Evolutionary conservation across 2,888 invertebrate genomes (phyloP).

Genomic region (Aethes cnicana): DNA sequence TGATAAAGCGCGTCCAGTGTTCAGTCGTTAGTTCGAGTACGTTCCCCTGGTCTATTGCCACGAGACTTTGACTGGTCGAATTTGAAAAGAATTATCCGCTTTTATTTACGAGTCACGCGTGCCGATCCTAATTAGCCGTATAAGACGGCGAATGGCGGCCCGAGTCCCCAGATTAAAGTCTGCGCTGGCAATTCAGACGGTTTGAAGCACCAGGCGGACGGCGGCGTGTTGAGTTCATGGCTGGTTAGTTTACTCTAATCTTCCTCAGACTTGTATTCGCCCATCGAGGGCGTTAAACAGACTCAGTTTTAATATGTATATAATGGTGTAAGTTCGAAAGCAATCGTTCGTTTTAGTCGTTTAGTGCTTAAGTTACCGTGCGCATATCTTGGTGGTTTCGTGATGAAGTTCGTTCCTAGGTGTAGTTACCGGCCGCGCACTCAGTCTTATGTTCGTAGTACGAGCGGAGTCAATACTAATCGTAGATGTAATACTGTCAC

Average conservation of each 20-base stretch:
- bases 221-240: constrained; percentile 43
- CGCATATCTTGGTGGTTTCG: constrained; percentile 76
- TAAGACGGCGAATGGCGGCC: constrained; percentile 51
- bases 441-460: constrained; percentile 67
- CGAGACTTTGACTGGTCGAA: constrained; percentile 34
- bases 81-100: constrained; percentile 50
- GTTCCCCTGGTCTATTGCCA: constrained; percentile 34
- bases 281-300: constrained; percentile 48
- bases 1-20: constrained; percentile 80
- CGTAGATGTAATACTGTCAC: constrained; percentile 23
- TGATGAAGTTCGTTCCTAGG: constrained; percentile 70
- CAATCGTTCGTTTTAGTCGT: constrained; percentile 53
- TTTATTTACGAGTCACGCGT: constrained; percentile 34
- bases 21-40: constrained; percentile 57
- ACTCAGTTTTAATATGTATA: constrained; percentile 50
- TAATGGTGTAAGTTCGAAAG: constrained; percentile 51
- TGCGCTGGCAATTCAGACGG: constrained; percentile 46
- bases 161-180: constrained; percentile 47
- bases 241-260: constrained; percentile 54
- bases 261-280: constrained; percentile 56
- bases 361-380: constrained; percentile 71
- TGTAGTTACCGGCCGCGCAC: constrained; percentile 65
- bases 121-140: constrained; percentile 36
- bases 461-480: constrained; percentile 56
- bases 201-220: constrained; percentile 44